Base-by-base conservation (phyloP, 1,140 invertebrate genomes). In the Calliopsis andreniformis region DNA sequence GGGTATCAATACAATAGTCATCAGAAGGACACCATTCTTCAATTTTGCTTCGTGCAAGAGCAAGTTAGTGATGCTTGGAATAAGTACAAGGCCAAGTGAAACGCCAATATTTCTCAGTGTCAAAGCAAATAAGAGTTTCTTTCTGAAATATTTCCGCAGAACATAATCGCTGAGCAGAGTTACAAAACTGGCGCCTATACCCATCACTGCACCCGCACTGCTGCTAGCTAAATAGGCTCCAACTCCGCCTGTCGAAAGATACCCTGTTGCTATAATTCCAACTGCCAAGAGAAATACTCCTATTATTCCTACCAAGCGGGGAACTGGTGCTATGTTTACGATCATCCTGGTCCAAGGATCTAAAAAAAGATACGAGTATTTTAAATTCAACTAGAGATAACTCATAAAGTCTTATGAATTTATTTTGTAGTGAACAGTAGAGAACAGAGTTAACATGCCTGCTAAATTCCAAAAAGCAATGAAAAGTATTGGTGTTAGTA, bases 301-400 rank as follows among this genome's bases (percentile, higher is more conserved):
- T 56, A 88, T 89, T 10, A 91, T 45, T 6, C 86, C 92, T 55
- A 93, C 91, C 32, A 94, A 84, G 39, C 93, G 86, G 2, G 93
- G 93, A 78, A 92, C 91, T 39, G 93, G 92, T 58, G 93, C 92
- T 61, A 93, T 87, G 69, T 91, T 92, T 59, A 93, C 89, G 16
- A 94, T 89, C 35, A 91, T 90, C 28, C 87, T 87, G 49, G 93
- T 93, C 94, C 93, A 94, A 51, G 93, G 93, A 85, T 94, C 93
- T 85, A 91, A 58, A 67, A 62, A 12, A 35, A 10, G 28, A 42
- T 42, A 42, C 1, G 10, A 3, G 10, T 42, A n/a, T n/a, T n/a
- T n/a, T n/a, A n/a, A n/a, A n/a, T n/a, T n/a, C n/a, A n/a, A n/a
- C n/a, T n/a, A n/a, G n/a, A n/a, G n/a, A n/a, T n/a, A n/a, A n/a